phyloP scores from a whole-genome alignment of 2,797 vertebrate genomes.

The Euphonia xanthogaster region DNA sequence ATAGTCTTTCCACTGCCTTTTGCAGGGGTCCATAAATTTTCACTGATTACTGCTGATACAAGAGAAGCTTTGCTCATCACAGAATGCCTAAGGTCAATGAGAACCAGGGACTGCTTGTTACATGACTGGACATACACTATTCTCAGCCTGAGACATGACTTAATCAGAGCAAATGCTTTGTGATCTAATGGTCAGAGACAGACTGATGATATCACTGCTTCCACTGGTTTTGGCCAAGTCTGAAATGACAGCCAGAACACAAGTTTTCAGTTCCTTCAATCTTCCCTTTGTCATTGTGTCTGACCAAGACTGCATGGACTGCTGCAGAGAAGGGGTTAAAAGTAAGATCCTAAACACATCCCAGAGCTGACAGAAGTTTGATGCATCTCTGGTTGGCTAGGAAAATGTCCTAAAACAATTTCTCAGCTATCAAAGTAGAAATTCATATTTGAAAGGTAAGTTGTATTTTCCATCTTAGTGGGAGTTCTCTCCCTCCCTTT shows the following conservation, averaged over 20 bases:
- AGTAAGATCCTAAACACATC: background rate
- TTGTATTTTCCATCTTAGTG: background rate
- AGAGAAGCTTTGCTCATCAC: background rate
- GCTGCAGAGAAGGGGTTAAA: background rate
- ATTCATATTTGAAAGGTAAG: background rate
- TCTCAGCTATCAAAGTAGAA: background rate
- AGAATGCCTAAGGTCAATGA: background rate
- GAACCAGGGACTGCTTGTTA: background rate
- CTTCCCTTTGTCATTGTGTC: background rate
- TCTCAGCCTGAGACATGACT: slow-evolving; percentile 37
- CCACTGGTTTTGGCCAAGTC: background rate
- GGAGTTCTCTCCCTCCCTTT: background rate
- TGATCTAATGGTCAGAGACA: slow-evolving; percentile 24
- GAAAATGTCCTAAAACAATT: background rate
- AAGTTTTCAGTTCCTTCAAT: background rate
- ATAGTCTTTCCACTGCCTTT: background rate
- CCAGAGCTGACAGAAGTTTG: background rate
- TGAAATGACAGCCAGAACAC: background rate
- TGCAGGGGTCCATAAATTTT: background rate
- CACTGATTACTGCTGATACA: background rate
- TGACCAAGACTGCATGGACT: background rate
- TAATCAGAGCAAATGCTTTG: slow-evolving; percentile 2
- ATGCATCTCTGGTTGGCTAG: background rate
- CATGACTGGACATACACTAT: background rate
- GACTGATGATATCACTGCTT: slow-evolving; percentile 20